These are phyloP conservation scores for Falco columbarius DNA, from an alignment of 2,797 vertebrate genomes.

Conservation along the genomic window DNA sequence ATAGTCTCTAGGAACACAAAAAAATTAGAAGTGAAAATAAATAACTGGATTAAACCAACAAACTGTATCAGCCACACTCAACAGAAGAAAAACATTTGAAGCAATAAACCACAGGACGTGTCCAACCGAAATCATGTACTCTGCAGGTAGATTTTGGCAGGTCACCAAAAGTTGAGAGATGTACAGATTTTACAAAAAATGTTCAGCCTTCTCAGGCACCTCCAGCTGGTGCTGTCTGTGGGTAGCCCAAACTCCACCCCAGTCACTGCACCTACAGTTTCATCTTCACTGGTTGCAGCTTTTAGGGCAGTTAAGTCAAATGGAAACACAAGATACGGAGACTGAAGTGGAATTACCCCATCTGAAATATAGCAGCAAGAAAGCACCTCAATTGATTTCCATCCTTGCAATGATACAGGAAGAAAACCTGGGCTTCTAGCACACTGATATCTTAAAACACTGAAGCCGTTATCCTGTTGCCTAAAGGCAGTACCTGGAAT, in stretches of 20 bases:
- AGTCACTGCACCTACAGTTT: background rate
- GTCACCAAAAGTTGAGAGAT: background rate
- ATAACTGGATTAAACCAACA: background rate
- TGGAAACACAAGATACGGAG: background rate
- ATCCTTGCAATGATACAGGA: background rate
- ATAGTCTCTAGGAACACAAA: background rate
- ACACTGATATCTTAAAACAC: background rate
- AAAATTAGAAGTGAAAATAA: constrained; percentile 56
- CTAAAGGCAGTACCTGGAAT: background rate
- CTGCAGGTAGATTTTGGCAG: background rate
- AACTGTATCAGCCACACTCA: background rate
- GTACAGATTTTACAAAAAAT: background rate
- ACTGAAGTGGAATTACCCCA: background rate
- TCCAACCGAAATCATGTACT: background rate
- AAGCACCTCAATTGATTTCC: background rate
- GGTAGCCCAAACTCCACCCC: background rate
- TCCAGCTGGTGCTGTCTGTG: background rate
- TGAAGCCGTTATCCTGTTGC: too few relatives aligned
- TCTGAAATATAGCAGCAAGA: background rate
- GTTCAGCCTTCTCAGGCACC: background rate
- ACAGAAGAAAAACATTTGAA: background rate
- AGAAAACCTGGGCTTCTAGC: background rate
- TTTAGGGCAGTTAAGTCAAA: background rate
- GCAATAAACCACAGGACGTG: background rate
- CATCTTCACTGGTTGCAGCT: background rate